Evolutionary conservation across 2,797 vertebrate species (phyloP).

Genomic region (Centropyge bicolor): DNA sequence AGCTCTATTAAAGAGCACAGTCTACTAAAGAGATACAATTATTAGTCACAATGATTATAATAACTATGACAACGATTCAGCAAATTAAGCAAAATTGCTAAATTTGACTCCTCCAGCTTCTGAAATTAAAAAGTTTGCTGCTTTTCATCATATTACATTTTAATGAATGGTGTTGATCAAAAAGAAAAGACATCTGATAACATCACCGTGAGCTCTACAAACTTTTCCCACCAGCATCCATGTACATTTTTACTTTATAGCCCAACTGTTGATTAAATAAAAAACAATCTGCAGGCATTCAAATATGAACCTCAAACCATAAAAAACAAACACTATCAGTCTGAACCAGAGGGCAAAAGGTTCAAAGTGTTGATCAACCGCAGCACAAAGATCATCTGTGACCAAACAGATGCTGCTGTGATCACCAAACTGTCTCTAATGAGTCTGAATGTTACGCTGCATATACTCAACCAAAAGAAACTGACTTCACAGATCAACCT

Average conservation of each 20-base stretch:
- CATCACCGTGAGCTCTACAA: background rate
- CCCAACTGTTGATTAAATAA: background rate
- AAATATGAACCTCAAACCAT: background rate
- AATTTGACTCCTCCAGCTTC: no score
- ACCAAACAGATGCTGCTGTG: background rate
- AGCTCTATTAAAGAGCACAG: no score
- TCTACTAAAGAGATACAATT: background rate
- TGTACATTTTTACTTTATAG: background rate
- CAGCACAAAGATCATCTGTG: conserved; percentile 5
- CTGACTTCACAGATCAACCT: conserved; percentile 5
- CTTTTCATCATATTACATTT: background rate
- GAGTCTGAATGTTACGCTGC: background rate
- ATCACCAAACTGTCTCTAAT: background rate
- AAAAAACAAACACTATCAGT: background rate
- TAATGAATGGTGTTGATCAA: background rate
- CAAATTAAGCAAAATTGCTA: no score
- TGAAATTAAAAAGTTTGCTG: background rate
- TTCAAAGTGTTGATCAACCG: background rate
- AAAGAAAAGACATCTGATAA: background rate
- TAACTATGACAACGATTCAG: background rate
- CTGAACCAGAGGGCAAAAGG: background rate
- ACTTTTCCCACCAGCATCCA: background rate
- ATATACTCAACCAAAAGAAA: conserved; percentile 11
- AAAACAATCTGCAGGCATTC: background rate
- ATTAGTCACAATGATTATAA: background rate